These are phyloP conservation scores for Brenthis hecate DNA, from an alignment of 2,888 invertebrate species.

Conservation along the genomic window DNA sequence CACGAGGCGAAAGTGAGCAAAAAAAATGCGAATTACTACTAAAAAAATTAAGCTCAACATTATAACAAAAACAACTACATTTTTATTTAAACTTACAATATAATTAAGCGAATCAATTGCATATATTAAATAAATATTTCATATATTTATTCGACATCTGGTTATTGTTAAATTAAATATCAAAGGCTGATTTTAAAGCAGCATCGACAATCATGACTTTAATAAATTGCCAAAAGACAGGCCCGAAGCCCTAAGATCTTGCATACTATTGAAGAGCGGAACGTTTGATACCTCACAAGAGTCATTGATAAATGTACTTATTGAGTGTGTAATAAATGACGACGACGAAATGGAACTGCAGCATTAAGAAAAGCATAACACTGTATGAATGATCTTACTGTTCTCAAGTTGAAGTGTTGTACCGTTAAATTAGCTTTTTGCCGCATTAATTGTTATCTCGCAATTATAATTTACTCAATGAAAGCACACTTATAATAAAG, in stretches of 20 bases:
- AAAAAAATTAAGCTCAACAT: no score
- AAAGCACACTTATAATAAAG: neutral
- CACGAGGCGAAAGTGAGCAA: no score
- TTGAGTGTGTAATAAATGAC: slow-evolving; percentile 38
- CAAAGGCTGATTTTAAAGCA: slow-evolving; percentile 3
- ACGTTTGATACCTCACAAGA: slow-evolving; percentile 32
- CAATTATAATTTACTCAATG: slow-evolving; percentile 8
- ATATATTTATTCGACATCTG: slow-evolving; percentile 12
- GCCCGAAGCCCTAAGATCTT: slow-evolving; percentile 9
- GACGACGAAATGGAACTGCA: slow-evolving; percentile 38
- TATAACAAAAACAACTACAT: no score
- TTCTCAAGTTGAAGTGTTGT: slow-evolving; percentile 19
- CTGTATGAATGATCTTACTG: slow-evolving; percentile 27
- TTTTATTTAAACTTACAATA: no score
- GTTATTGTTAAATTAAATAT: slow-evolving; percentile 10
- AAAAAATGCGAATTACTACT: no score
- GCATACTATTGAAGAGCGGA: slow-evolving; percentile 22
- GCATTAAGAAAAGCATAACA: slow-evolving; percentile 23
- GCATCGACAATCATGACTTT: slow-evolving; percentile 25
- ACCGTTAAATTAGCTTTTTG: slow-evolving; percentile 12
- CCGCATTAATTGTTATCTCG: slow-evolving; percentile 10
- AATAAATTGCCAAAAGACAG: slow-evolving; percentile 22
- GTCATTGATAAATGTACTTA: slow-evolving; percentile 35
- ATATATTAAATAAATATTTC: no score
- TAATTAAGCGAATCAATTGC: no score